Evolutionary conservation across 2,113 vertebrate species (phyloP), one percentile per base, ranked within the genome.

Genomic region (Oncorhynchus nerka): DNA sequence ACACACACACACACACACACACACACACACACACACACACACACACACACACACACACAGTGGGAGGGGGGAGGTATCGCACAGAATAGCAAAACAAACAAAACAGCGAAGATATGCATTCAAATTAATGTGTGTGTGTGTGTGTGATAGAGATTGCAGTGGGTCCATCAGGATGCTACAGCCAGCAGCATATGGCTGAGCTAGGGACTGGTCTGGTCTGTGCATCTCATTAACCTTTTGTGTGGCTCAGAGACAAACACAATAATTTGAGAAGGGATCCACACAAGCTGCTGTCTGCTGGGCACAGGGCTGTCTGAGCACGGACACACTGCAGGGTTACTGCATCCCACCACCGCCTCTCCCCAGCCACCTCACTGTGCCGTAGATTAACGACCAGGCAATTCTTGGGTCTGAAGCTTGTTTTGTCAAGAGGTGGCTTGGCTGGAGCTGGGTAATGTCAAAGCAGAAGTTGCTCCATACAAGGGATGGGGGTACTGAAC

Each of bases 71-170:
- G 16, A 24, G 20, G 22, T 20, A 22, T 62, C n/a, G 13, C n/a
- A 66, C 22, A 66, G 64, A 28, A 66, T 66, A 26, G 22, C 24
- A 26, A 66, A 66, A 28, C 64, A 66, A 66, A 66, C 64, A 66
- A 19, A 11, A 66, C 12, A 13, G 11, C 24, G 15, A 66, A 5
- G 64, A 26, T 28, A 26, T 24, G 26, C 26, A 66, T 13, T 66
- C 22, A 66, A 64, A 26, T 22, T 9, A 64, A 9, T 26, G 61
- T 62, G 61, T 66, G 64, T 66, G 13, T 26, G 61, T 62, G 61
- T 66, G 64, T 66, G 13, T 19, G 64, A 22, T 20, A 16, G 12
- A 16, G 39, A 26, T 26, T 55, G 51, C 12, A 55, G 13, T 55
- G 51, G 51, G 51, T 19, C 51, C 16, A 55, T 55, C 16, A 55